phyloP scores from a whole-genome alignment of 2,797 vertebrate genomes.

The Nannoperca obscura region DNA sequence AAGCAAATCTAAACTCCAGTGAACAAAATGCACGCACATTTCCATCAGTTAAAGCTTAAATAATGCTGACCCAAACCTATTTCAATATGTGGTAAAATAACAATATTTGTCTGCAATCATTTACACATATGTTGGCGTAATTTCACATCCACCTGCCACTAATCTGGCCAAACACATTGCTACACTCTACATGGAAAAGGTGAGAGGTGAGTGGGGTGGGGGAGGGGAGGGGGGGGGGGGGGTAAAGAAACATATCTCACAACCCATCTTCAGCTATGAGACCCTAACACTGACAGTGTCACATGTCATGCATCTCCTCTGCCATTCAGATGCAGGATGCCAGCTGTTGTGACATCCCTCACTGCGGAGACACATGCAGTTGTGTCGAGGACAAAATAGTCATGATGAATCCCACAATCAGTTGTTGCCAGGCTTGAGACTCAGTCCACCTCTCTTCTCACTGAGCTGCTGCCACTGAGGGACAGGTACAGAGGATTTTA shows the following conservation, averaged over 20 bases:
- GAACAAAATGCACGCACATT: constrained; percentile 32
- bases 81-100: constrained; percentile 20
- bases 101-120: neutral
- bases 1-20: constrained; percentile 33
- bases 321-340: constrained; percentile 52
- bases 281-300: constrained; percentile 53
- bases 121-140: neutral
- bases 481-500: constrained; percentile 10
- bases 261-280: neutral
- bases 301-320: constrained; percentile 54
- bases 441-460: constrained; percentile 28
- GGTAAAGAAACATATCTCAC: constrained; percentile 8
- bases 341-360: constrained; percentile 65
- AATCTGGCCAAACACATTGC: neutral
- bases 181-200: neutral
- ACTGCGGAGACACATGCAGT: constrained; percentile 54
- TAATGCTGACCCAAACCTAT: constrained; percentile 24
- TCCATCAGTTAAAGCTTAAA: constrained; percentile 35
- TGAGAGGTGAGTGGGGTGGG: too few relatives aligned
- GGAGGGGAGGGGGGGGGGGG: too few relatives aligned
- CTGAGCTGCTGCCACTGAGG: constrained; percentile 17
- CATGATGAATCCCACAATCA: constrained; percentile 45
- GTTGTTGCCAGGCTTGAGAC: constrained; percentile 30
- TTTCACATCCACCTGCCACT: neutral
- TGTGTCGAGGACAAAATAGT: constrained; percentile 54